Evolutionary conservation across 2,113 vertebrate species (phyloP).

Genomic region (Crocuta crocuta): DNA sequence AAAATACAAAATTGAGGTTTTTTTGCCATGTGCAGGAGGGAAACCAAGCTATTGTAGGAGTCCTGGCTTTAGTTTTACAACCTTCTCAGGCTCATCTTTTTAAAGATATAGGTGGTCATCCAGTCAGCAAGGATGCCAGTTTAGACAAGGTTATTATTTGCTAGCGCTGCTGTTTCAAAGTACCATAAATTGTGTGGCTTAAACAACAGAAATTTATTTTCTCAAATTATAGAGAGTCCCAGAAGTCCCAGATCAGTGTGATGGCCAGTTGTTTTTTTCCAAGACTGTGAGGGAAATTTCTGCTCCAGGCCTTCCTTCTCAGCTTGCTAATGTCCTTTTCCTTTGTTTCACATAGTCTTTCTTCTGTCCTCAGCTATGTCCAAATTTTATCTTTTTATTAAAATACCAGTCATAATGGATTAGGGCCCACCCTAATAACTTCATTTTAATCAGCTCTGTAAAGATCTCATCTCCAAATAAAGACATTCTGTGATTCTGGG

Average conservation of each 20-base stretch:
- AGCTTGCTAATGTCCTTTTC: background rate
- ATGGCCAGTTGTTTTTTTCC: background rate
- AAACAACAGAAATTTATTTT: background rate
- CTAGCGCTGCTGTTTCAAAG: background rate
- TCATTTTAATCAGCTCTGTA: background rate
- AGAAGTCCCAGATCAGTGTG: background rate
- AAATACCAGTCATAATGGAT: background rate
- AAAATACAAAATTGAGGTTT: background rate
- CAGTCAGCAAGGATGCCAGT: background rate
- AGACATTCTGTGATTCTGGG: background rate
- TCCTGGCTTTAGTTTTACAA: background rate
- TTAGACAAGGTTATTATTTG: background rate
- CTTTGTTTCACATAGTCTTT: background rate
- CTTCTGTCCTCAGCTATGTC: background rate
- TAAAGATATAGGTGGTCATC: background rate
- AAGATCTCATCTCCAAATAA: background rate
- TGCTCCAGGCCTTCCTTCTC: background rate
- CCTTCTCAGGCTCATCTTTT: background rate
- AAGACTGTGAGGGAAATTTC: background rate
- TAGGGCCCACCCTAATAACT: background rate
- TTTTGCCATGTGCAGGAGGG: background rate
- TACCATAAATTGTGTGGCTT: background rate
- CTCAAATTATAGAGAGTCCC: background rate
- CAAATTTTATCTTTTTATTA: background rate
- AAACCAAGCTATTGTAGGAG: background rate